Evolutionary conservation across 1,140 invertebrate genomes (phyloP).

Genomic region (Drosophila baimaii): DNA sequence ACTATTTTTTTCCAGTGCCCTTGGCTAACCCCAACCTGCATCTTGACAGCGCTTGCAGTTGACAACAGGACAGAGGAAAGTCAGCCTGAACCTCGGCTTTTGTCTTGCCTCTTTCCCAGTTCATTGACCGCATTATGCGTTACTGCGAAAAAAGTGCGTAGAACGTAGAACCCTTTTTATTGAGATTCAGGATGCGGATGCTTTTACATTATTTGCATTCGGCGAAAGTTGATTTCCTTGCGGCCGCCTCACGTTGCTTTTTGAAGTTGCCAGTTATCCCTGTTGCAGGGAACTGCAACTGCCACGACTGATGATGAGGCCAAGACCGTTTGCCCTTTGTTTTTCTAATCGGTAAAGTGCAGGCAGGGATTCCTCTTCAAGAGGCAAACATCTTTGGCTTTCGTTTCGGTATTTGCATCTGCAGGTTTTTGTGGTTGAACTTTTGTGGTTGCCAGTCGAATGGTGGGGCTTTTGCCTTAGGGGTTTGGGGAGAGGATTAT

Average conservation of each 20-base stretch:
- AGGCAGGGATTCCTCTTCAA: slow-evolving; percentile 41
- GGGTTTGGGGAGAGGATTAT: slow-evolving; percentile 7
- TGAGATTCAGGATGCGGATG: slow-evolving; percentile 44
- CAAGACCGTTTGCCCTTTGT: slow-evolving; percentile 54
- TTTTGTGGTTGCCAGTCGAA: slow-evolving; percentile 25
- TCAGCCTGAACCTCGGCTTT: slow-evolving; percentile 34
- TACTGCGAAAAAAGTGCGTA: slow-evolving; percentile 47
- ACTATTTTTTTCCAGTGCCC: slow-evolving; percentile 1
- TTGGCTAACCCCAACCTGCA: slow-evolving; percentile 31
- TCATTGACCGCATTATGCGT: slow-evolving; percentile 78
- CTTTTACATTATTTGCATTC: slow-evolving; percentile 52
- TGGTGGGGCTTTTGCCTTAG: not conserved
- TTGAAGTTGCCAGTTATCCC: slow-evolving; percentile 44
- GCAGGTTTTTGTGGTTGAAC: slow-evolving; percentile 49
- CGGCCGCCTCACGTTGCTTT: slow-evolving; percentile 25
- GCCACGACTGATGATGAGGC: slow-evolving; percentile 40
- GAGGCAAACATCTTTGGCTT: slow-evolving; percentile 41
- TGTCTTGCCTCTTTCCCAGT: slow-evolving; percentile 54
- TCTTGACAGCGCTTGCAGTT: slow-evolving; percentile 48
- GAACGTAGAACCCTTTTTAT: slow-evolving; percentile 32
- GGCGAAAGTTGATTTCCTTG: slow-evolving; percentile 49
- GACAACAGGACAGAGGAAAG: slow-evolving; percentile 53
- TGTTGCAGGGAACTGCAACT: slow-evolving; percentile 25
- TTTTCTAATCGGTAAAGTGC: slow-evolving; percentile 77
- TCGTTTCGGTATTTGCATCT: slow-evolving; percentile 16